Base-by-base conservation (phyloP, 2,113 vertebrate genomes). In the Dipodomys merriami region DNA sequence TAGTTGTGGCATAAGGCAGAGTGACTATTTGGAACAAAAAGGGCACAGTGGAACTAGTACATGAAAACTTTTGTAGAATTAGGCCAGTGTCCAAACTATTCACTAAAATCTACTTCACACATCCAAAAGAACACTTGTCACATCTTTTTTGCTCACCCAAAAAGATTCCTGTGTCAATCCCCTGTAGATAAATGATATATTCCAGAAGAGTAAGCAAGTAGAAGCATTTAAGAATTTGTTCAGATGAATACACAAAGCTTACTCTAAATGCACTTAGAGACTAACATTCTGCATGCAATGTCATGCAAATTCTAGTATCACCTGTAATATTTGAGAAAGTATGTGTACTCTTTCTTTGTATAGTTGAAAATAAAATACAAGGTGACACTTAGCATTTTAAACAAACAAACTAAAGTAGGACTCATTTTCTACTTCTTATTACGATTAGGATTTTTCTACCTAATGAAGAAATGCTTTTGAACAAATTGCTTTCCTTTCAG, bases 381-480 rank as follows among this genome's bases (percentile, higher is more conserved):
- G 13, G 44, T 85, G 53, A 35, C 68, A 57, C n/a, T 90, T 88
- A 53, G 76, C 71, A 68, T 67, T 4, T 19, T 6, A 57, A 57
- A 57, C 53, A 57, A 57, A 57, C 53, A 57, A 57, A 57, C 53
- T 62, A 88, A 79, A 53, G 12, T 69, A 80, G 44, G 44, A 25
- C 30, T 65, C 22, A 46, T 74, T 93, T 91, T 87, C 80, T 81
- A 84, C 76, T 67, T 91, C 44, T 89, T 49, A 69, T 8, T 77
- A 39, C 18, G 18, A 69, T 7, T 18, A 57, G 53, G 39, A 11
- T 30, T 83, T 92, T 94, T 83, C 23, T 68, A 88, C 15, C 23
- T 84, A 88, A 74, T 82, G n/a, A 86, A 82, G 30, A 83, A 92
- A 91, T 72, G 49, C 46, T 86, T 96, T 81, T 39, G 72, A 73